Percentiles rank a stretch among this genome's conserved stretches.
These are phyloP conservation scores for Prolemur simus DNA, from an alignment of 2,113 vertebrate species.

Conservation along the genomic window DNA sequence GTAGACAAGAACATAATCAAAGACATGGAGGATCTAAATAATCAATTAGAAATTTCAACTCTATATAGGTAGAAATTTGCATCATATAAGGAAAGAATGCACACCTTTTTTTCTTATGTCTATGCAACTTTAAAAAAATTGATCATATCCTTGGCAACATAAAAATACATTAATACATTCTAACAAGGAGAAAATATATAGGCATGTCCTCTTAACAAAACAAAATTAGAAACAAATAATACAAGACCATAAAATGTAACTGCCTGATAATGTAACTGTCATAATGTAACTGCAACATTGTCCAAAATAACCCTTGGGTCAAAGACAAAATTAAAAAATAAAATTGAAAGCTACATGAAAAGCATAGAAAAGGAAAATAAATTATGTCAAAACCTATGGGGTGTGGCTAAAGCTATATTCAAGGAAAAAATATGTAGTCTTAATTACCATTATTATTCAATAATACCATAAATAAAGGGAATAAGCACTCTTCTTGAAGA, in stretches of 20 bases:
- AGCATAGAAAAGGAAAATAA: not conserved
- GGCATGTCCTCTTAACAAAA: not conserved
- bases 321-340: conserved; percentile 36
- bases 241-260: conserved; percentile 14
- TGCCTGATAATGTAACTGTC: not conserved
- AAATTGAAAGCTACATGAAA: conserved; percentile 5
- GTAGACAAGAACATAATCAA: not conserved
- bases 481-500: conserved; percentile 13
- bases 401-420: not conserved
- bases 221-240: conserved; percentile 47
- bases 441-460: not conserved
- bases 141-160: not conserved
- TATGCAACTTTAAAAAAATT: not conserved
- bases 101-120: not conserved
- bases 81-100: not conserved
- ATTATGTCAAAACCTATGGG: not conserved
- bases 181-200: not conserved
- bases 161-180: not conserved
- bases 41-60: not conserved
- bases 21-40: not conserved
- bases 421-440: not conserved
- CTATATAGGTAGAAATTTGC: not conserved
- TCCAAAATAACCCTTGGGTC: not conserved
- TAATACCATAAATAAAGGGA: not conserved
- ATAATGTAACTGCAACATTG: no score